Conservation (phyloP, 2,888 invertebrate species). For the Rambutsinella grinnellia region DNA sequence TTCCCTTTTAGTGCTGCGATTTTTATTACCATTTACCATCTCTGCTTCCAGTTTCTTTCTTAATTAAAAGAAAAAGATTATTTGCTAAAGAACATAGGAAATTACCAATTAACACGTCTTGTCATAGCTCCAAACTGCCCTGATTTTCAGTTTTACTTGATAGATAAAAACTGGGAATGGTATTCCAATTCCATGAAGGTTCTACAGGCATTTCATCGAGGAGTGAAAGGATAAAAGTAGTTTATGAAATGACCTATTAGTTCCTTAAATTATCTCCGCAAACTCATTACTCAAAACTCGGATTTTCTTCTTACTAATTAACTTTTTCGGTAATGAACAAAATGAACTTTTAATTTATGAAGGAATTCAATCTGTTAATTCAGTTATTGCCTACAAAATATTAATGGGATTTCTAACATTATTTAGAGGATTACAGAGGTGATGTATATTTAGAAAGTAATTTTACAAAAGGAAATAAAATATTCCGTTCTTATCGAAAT, state of each 20-base stretch:
- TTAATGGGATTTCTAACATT: no score
- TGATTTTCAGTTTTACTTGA: neutral
- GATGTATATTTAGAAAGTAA: no score
- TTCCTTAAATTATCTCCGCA: neutral
- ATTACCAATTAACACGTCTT: constrained; percentile 6
- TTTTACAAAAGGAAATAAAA: no score
- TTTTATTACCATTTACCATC: constrained; percentile 1
- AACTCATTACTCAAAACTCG: neutral
- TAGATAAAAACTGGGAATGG: neutral
- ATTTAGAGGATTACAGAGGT: no score
- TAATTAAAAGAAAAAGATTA: neutral
- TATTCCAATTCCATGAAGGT: no score
- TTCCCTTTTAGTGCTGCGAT: no score
- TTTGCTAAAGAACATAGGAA: no score
- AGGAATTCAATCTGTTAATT: constrained; percentile 6
- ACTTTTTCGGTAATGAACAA: neutral
- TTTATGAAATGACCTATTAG: neutral
- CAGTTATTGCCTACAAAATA: no score
- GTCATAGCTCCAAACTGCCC: no score
- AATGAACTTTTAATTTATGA: neutral
- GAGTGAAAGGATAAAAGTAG: no score
- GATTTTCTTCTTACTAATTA: neutral
- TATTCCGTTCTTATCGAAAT: no score
- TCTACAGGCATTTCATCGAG: no score
- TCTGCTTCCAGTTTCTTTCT: neutral